Base-by-base conservation (phyloP, 1,140 invertebrate genomes). In the Galleria mellonella region DNA sequence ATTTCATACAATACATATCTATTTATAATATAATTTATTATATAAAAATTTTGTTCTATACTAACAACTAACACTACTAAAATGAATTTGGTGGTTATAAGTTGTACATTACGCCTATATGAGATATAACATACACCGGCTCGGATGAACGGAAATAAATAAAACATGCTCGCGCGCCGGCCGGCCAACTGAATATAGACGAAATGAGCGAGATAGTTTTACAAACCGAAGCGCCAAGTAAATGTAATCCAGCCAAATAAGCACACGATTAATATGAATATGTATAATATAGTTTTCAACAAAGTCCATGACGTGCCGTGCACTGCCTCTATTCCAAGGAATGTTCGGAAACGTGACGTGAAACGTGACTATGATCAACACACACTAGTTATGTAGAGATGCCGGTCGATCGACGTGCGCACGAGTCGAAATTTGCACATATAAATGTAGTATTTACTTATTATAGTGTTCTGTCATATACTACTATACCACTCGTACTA, bases 31-130 rank as follows among this genome's bases (percentile, higher is more conserved):
- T 43, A 36, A 39, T 23, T 32, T 60, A 38, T 43, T 17, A 41
- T 55, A 62, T 56, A 55, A 52, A 57, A 51, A 57, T 55, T 55
- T 55, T 54, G 39, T 62, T 69, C 46, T 23, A 48, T 43, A 44
- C 54, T 70, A 72, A 43, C 56, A 71, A 66, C 58, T 42, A 55
- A 55, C 56, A 56, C 72, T 76, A 81, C 67, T 72, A 66, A 67
- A 76, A 70, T 71, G 60, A 70, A 69, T 83, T 81, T 81, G 79
- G 79, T 83, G 79, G 76, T 83, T 78, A 83, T 62, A 76, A 65
- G 63, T 83, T 78, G 75, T 83, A 83, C 72, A 74, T 72, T 69
- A 75, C 49, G 57, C 48, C 72, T 79, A 77, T 46, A 75, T 76
- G 73, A 83, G 73, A 77, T 77, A 75, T 71, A 66, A 43, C 62